These are phyloP conservation scores for Etheostoma cragini DNA, from an alignment of 2,113 vertebrate species.

Conservation along the genomic window DNA sequence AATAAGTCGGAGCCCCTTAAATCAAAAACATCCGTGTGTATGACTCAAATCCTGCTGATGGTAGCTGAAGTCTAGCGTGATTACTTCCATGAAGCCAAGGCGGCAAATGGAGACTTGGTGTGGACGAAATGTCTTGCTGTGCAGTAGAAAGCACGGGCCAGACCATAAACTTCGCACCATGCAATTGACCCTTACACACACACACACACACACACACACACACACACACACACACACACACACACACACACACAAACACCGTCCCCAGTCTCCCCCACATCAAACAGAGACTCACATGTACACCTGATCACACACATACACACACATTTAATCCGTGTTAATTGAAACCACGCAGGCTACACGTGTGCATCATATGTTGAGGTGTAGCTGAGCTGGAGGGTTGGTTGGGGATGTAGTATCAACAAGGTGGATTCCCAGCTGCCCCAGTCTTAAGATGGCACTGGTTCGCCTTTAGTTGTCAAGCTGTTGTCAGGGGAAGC, in stretches of 20 bases:
- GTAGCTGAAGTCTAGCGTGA: not conserved
- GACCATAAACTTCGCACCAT: conserved; percentile 76
- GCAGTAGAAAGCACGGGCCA: conserved; percentile 59
- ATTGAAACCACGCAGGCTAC: conserved; percentile 68
- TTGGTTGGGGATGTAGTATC: not conserved
- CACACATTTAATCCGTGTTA: conserved; percentile 58
- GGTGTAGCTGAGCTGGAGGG: conserved; percentile 11
- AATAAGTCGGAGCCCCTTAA: not conserved
- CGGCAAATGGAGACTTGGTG: conserved; percentile 16
- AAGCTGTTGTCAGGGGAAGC: conserved; percentile 13
- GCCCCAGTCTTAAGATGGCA: conserved; percentile 86
- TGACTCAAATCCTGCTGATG: conserved; percentile 13
- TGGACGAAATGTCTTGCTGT: conserved; percentile 45
- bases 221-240: not conserved
- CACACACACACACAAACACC: conserved; percentile 17
- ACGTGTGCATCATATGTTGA: conserved; percentile 47
- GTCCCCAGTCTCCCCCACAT: conserved; percentile 20
- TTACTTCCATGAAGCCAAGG: not conserved
- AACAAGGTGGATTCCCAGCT: not conserved
- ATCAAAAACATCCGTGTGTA: conserved; percentile 24
- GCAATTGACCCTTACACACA: conserved; percentile 37
- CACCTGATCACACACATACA: conserved; percentile 49
- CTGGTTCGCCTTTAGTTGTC: conserved; percentile 80
- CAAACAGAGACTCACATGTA: conserved; percentile 25
- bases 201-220: conserved; percentile 26